Conservation (phyloP, 2,113 vertebrate genomes). For the Limanda limanda region DNA sequence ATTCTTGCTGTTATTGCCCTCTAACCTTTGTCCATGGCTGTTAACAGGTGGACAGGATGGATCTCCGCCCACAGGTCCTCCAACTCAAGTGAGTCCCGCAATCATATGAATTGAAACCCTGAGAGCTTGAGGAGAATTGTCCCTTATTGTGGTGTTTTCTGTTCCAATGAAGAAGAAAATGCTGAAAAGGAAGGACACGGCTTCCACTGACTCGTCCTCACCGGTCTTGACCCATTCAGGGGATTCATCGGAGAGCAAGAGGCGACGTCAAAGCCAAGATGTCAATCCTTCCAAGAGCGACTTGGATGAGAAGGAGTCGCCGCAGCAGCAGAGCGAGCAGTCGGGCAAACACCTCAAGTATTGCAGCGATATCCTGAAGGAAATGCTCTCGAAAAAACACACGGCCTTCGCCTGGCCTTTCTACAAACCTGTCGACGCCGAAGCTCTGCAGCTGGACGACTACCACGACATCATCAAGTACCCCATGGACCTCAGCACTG, state of each 20-base stretch:
- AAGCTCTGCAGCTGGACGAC: slow-evolving; percentile 92
- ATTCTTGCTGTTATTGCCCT: background rate
- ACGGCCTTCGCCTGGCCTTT: slow-evolving; percentile 95
- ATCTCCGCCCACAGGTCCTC: slow-evolving; percentile 70
- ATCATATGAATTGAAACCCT: background rate
- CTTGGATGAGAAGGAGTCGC: slow-evolving; percentile 84
- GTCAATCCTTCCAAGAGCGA: slow-evolving; percentile 87
- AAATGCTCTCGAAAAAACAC: slow-evolving; percentile 96
- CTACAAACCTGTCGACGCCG: slow-evolving; percentile 94
- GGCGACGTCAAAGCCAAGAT: slow-evolving; percentile 84
- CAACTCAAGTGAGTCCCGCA: slow-evolving; percentile 85
- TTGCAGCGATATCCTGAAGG: slow-evolving; percentile 92
- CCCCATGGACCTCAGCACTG: slow-evolving; percentile 97
- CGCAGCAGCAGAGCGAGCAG: slow-evolving; percentile 80
- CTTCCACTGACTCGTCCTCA: slow-evolving; percentile 84
- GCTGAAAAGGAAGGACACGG: slow-evolving; percentile 24
- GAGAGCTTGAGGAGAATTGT: background rate
- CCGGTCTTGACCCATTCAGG: slow-evolving; percentile 84
- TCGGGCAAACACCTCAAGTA: slow-evolving; percentile 88
- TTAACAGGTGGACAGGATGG: slow-evolving; percentile 78
- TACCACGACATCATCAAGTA: slow-evolving; percentile 98
- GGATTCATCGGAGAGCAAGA: slow-evolving; percentile 85
- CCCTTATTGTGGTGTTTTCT: background rate
- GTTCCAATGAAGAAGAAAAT: slow-evolving; percentile 77
- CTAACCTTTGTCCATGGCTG: background rate